Percentiles rank a stretch among this genome's conserved stretches.
These are phyloP conservation scores for Ophion ellenae DNA, from an alignment of 2,888 invertebrate genomes.

Conservation along the genomic window DNA sequence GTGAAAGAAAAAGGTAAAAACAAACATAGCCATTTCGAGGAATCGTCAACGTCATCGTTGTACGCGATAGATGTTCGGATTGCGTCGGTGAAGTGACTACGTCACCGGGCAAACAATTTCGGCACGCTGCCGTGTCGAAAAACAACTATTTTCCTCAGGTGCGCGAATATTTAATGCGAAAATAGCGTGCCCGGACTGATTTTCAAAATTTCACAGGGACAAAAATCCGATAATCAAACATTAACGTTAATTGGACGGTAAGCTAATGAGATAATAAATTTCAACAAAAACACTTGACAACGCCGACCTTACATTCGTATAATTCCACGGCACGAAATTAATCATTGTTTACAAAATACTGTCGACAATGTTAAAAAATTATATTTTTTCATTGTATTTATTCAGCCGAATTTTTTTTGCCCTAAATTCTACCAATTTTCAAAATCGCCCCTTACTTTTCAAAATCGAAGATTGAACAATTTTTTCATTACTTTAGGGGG, in stretches of 20 bases:
- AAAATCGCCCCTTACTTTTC: too few relatives aligned
- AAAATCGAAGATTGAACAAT: too few relatives aligned
- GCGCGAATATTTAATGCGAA: slow-evolving; percentile 19
- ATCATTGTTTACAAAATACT: too few relatives aligned
- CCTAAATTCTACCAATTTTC: too few relatives aligned
- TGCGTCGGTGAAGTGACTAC: background rate
- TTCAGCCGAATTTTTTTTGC: too few relatives aligned
- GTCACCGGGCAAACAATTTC: slow-evolving; percentile 12
- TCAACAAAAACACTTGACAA: too few relatives aligned
- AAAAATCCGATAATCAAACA: slow-evolving; percentile 4
- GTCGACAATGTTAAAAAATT: too few relatives aligned
- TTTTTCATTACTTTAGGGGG: too few relatives aligned
- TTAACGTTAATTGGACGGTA: background rate
- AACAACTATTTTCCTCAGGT: background rate
- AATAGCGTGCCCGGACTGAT: slow-evolving; percentile 16
- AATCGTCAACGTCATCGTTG: slow-evolving; percentile 21
- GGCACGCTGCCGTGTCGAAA: background rate
- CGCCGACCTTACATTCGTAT: too few relatives aligned
- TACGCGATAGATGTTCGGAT: background rate
- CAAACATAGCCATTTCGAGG: background rate
- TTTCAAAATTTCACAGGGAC: background rate
- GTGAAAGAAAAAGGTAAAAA: background rate
- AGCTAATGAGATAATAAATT: too few relatives aligned
- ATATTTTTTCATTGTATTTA: too few relatives aligned
- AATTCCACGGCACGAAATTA: too few relatives aligned